Conservation (phyloP, 2,797 vertebrate species). For the Acanthornis magna region DNA sequence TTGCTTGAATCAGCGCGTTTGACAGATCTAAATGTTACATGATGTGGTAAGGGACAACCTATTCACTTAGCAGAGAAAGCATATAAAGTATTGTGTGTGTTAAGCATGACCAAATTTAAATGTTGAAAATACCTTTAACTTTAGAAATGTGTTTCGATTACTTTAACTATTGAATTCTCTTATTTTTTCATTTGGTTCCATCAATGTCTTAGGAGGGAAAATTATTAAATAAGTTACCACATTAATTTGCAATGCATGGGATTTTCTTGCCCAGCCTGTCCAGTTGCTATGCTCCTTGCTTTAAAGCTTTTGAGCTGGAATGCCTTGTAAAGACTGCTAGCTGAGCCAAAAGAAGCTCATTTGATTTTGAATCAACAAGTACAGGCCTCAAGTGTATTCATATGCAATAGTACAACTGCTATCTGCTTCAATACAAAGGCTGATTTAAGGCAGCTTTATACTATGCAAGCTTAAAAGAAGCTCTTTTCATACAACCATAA, state of each 20-base stretch:
- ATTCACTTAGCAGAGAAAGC: not conserved
- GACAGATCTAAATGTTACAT: not conserved
- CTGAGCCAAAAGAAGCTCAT: not conserved
- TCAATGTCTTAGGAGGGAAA: not conserved
- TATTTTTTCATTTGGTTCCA: not conserved
- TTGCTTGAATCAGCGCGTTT: not conserved
- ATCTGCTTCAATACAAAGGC: not conserved
- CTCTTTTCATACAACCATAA: not conserved
- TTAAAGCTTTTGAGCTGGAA: not conserved
- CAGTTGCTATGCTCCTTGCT: not conserved
- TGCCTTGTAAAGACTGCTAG: not conserved
- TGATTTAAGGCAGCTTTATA: not conserved
- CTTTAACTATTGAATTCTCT: not conserved
- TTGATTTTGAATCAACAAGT: conserved; percentile 3
- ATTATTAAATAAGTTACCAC: not conserved
- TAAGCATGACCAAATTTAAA: not conserved
- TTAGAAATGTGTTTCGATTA: not conserved
- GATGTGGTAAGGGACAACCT: not conserved
- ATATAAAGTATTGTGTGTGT: not conserved
- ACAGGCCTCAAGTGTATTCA: not conserved
- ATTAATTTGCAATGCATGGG: not conserved
- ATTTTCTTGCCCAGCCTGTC: not conserved
- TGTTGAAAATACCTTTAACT: not conserved
- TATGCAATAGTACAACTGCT: not conserved
- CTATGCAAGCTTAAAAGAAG: not conserved